These are phyloP conservation scores for Mustela nigripes DNA, from an alignment of 2,113 vertebrate species.

Conservation along the genomic window DNA sequence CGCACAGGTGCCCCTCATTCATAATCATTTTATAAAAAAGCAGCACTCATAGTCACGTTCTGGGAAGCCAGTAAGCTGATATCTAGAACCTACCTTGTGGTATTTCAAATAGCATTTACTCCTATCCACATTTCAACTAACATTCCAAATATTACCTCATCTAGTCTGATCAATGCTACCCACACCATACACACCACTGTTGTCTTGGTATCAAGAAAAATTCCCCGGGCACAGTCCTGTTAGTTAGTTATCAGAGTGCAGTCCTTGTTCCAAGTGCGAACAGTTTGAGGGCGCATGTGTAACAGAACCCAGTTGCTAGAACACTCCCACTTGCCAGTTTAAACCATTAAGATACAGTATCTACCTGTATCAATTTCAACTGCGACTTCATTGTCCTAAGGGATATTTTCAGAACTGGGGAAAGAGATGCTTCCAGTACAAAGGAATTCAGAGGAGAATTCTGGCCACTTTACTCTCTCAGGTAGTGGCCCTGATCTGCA, in stretches of 20 bases:
- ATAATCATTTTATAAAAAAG: no score
- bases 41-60: neutral
- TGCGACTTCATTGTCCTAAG: no score
- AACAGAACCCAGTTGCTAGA: neutral
- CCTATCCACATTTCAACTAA: no score
- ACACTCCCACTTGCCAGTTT: neutral
- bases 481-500: fast-evolving
- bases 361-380: no score
- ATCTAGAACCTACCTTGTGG: no score
- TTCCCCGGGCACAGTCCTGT: neutral
- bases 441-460: neutral
- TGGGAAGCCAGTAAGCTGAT: neutral
- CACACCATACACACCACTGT: neutral
- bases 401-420: no score
- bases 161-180: neutral
- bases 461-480: fast-evolving
- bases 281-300: no score
- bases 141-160: no score
- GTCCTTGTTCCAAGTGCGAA: neutral
- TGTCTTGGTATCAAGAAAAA: neutral
- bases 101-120: neutral
- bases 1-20: no score
- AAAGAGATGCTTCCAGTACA: neutral
- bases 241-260: no score
- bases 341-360: no score